Evolutionary conservation across 1,140 invertebrate species (phyloP).

Genomic region (Hycleus phaleratus): DNA sequence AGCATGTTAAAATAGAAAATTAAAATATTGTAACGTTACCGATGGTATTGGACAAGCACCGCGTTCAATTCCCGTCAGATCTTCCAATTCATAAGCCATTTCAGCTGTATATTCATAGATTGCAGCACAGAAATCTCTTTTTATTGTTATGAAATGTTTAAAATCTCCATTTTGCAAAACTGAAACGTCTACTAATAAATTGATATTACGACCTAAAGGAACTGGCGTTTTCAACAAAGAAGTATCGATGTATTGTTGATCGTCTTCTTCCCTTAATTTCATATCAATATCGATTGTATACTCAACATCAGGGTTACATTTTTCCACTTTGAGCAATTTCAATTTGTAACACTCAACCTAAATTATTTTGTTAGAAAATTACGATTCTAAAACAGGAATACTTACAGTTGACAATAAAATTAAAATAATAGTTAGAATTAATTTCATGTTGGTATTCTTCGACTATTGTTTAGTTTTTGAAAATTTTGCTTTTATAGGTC

Average conservation of each 20-base stretch:
- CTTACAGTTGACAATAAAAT: too few species aligned
- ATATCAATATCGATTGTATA: constrained; percentile 5
- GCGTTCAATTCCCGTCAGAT: constrained; percentile 5
- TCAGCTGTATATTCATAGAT: constrained; percentile 10
- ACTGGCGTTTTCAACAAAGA: constrained; percentile 3
- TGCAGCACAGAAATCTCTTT: constrained; percentile 1
- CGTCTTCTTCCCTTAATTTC: constrained; percentile 7
- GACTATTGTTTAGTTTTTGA: too few species aligned
- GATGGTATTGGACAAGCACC: constrained; percentile 7
- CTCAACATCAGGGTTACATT: constrained; percentile 8
- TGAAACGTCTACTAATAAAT: constrained; percentile 7
- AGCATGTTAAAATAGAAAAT: background rate
- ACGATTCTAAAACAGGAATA: too few species aligned
- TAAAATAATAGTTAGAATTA: too few species aligned
- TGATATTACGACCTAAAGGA: constrained; percentile 4
- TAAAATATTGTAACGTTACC: background rate
- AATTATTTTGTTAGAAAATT: too few species aligned
- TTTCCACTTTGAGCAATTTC: constrained; percentile 4
- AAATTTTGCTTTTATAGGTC: too few species aligned
- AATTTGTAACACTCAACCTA: background rate
- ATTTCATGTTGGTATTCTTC: too few species aligned
- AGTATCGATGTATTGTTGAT: constrained; percentile 10
- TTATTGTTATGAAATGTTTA: constrained; percentile 1
- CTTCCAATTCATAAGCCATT: constrained; percentile 8
- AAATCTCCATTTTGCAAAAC: constrained; percentile 1